Base-by-base conservation (phyloP, 2,888 invertebrate genomes). In the Cheilosia vernalis region DNA sequence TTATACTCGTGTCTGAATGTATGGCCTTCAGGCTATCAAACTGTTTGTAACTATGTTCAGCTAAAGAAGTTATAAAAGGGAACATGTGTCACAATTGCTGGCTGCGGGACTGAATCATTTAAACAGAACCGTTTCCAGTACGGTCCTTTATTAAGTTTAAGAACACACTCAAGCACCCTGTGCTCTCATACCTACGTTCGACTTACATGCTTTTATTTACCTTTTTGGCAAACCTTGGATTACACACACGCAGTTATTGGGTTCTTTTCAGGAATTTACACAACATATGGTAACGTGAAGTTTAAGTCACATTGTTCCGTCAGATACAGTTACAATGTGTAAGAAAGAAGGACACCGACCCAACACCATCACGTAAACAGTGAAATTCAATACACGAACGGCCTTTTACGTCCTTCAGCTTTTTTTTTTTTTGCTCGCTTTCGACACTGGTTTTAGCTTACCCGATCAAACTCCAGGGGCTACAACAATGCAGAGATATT, bases 331-430 rank as follows among this genome's bases (percentile, higher is more conserved):
- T 84, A 79, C 84, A 49, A 51, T 70, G 56, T 74, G 76, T 49
- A 55, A 60, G 61, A 61, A 72, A 81, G 70, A 81, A 85, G 85
- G 85, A 85, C 81, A 85, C 85, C 85, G 85, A 85, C 80, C 79
- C 66, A 85, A 85, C 84, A 80, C 84, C 67, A 60, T 77, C 70
- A 63, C 66, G 76, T 80, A 85, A 76, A 72, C 80, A 81, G 72
- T 81, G 85, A 85, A 85, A 85, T 67, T 67, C 85, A 85, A 85
- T 77, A 76, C 61, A 76, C 61, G 76, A 69, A 81, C 80, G 77
- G 81, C 85, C 85, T 85, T 80, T 85, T 72, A 77, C 85, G 85
- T 85, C 85, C 85, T 85, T 85, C 80, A 80, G 33, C 56, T 64
- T 58, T 70, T 55, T 60, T 21, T 64, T 58, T 70, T 55, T 60